Evolutionary conservation across 2,888 invertebrate genomes (phyloP), one percentile per base, ranked within the genome.

Genomic region (Prostheceraeus crozeri): DNA sequence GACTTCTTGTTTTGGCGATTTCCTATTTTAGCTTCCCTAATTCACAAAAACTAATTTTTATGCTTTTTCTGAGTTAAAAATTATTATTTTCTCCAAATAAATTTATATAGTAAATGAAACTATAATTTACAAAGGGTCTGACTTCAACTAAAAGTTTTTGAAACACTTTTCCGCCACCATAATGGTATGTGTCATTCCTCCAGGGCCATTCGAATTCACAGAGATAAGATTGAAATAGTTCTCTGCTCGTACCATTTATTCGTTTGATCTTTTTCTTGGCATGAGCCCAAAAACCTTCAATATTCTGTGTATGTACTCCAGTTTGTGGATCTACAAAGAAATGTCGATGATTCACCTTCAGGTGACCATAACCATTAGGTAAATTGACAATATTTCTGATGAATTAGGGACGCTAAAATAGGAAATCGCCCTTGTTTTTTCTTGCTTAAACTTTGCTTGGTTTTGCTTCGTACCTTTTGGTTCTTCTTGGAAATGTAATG

Each of bases 161-260:
- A 53, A 53, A 53, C n/a, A 16, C 45, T 11, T 40, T n/a, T 8
- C 35, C 54, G 11, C 45, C 54, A 30, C 48, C 54, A 53, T 35
- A 28, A 51, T 19, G 54, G 14, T 27, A 53, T 10, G 54, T 53
- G 16, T 53, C 16, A 8, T 53, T 53, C 3, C 45, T n/a, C 54
- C 54, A 53, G 6, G n/a, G 4, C 54, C 54, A 53, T 35, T 53
- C 54, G n/a, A 53, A 40, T 35, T 53, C 54, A 53, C 11, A 4
- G 4, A 53, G 16, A 48, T 48, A 48, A n/a, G n/a, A n/a, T n/a
- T n/a, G n/a, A n/a, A 48, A 48, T 10, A 48, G 48, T 48, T 23
- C 4, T 48, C 23, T 3, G n/a, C 48, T 48, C 4, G 48, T 48
- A 10, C 48, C 48, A 48, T 48, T 48, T n/a, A 48, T 48, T 48